Evolutionary conservation across 2,888 invertebrate genomes (phyloP).

Genomic region (Campoplex nolae): DNA sequence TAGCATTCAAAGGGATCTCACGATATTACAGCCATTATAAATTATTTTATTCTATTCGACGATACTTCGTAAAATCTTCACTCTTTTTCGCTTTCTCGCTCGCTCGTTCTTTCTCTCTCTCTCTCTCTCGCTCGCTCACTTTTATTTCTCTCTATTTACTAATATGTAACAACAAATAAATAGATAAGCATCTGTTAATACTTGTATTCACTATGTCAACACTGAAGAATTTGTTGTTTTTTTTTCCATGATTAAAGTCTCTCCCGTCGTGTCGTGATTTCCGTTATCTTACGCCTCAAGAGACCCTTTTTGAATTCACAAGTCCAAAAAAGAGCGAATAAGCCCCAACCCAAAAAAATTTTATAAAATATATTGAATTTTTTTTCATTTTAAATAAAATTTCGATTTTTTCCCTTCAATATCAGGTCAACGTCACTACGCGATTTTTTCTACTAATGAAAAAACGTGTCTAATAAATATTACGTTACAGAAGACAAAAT

Average conservation of each 20-base stretch:
- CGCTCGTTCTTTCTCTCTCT: constrained; percentile 70
- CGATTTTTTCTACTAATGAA: constrained; percentile 72
- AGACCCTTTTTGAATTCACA: constrained; percentile 28
- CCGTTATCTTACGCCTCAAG: constrained; percentile 18
- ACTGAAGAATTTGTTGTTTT: constrained; percentile 78
- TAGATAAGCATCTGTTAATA: constrained; percentile 83
- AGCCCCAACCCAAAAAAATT: constrained; percentile 22
- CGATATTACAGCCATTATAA: constrained; percentile 80
- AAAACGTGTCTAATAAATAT: constrained; percentile 75
- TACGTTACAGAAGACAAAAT: constrained; percentile 80
- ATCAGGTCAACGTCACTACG: constrained; percentile 73
- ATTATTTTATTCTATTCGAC: constrained; percentile 80
- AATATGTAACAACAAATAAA: constrained; percentile 83
- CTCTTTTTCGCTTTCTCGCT: constrained; percentile 30
- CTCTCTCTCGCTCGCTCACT: constrained; percentile 75
- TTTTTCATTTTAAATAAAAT: constrained; percentile 1
- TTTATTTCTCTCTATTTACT: constrained; percentile 78
- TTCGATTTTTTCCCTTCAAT: constrained; percentile 11
- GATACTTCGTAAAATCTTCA: constrained; percentile 71
- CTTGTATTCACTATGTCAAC: constrained; percentile 81
- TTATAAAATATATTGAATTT: constrained; percentile 22
- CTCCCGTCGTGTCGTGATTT: constrained; percentile 59
- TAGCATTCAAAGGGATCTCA: constrained; percentile 80
- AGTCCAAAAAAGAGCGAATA: constrained; percentile 11
- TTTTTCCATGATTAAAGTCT: constrained; percentile 67